phyloP scores from a whole-genome alignment of 2,888 invertebrate species.

The Coenonympha arcania region DNA sequence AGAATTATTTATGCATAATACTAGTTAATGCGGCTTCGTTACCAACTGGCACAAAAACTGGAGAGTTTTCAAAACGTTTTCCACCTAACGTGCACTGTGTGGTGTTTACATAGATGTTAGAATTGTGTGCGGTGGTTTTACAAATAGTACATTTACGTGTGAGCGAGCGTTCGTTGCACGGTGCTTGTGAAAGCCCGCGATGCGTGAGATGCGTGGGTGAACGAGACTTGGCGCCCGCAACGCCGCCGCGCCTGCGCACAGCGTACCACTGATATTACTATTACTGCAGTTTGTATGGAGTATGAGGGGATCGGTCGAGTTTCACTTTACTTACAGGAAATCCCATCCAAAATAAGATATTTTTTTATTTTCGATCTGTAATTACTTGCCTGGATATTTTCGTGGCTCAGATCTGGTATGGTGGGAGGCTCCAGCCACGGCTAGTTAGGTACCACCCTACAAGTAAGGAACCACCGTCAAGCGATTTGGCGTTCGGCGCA shows the following conservation, averaged over 20 bases:
- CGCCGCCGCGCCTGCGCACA: slow-evolving; percentile 28
- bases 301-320: slow-evolving; percentile 18
- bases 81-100: slow-evolving; percentile 25
- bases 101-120: slow-evolving; percentile 27
- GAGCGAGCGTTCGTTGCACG: slow-evolving; percentile 40
- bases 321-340: slow-evolving; percentile 3
- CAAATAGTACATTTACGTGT: slow-evolving; percentile 35
- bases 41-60: slow-evolving; percentile 8
- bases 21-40: slow-evolving; percentile 23
- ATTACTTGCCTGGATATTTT: too few relatives aligned
- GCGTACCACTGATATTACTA: too few relatives aligned
- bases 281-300: slow-evolving; percentile 31
- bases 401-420: too few relatives aligned
- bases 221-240: slow-evolving; percentile 55
- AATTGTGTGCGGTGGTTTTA: slow-evolving; percentile 27
- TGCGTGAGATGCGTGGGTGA: slow-evolving; percentile 63
- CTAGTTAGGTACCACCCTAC: too few relatives aligned
- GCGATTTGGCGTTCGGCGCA: too few relatives aligned
- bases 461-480: too few relatives aligned
- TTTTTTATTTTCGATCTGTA: too few relatives aligned
- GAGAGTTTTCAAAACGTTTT: slow-evolving; percentile 13
- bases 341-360: too few relatives aligned
- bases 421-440: too few relatives aligned
- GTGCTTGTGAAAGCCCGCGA: slow-evolving; percentile 67
- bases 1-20: slow-evolving; percentile 32